Evolutionary conservation across 23 tunicate species (phyloP).

Genomic region (Halocynthia roretzi): DNA sequence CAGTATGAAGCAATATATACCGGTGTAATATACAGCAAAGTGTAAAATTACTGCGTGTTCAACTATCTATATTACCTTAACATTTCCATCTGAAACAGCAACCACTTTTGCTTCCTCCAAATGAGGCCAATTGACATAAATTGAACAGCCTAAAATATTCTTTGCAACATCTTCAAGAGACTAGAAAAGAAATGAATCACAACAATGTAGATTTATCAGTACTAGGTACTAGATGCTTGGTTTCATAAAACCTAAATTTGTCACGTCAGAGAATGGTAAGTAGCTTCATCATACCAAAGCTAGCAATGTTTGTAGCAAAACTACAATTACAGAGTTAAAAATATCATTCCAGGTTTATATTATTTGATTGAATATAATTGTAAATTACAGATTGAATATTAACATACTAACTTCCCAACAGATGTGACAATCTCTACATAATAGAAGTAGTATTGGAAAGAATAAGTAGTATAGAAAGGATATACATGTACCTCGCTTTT

Average conservation of each 20-base stretch:
- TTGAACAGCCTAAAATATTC: constrained; percentile 54
- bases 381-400: no score
- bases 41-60: neutral
- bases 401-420: no score
- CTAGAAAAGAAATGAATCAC: constrained; percentile 16
- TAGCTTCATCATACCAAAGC: neutral
- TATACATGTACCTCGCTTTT: constrained; percentile 5
- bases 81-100: constrained; percentile 71
- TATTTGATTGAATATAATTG: no score
- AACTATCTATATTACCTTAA: constrained; percentile 24
- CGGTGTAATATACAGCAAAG: neutral
- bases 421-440: no score
- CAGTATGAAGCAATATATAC: no score
- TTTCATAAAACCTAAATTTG: neutral
- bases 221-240: no score
- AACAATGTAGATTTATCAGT: neutral
- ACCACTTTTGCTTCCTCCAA: constrained; percentile 94
- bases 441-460: no score
- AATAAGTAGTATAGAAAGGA: neutral
- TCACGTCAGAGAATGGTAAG: neutral
- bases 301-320: neutral
- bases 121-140: constrained; percentile 98
- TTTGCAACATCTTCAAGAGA: constrained; percentile 45
- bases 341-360: no score
- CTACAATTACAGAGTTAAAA: neutral